These are phyloP conservation scores for Vultur gryphus DNA, from an alignment of 2,797 vertebrate species.

Conservation along the genomic window DNA sequence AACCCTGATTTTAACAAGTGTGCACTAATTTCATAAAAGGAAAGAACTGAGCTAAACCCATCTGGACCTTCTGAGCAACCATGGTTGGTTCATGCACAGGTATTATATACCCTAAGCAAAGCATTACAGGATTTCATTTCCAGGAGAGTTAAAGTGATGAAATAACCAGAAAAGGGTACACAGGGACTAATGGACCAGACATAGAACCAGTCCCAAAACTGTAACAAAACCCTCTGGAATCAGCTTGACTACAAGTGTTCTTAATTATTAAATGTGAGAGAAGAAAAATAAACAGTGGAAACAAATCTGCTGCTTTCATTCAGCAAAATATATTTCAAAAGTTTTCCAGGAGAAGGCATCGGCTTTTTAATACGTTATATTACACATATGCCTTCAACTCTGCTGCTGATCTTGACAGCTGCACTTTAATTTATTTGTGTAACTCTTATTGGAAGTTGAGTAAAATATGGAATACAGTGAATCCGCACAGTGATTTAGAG, in stretches of 20 bases:
- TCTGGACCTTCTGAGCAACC: neutral
- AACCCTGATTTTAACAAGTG: neutral
- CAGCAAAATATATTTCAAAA: neutral
- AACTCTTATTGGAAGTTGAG: conserved; percentile 45
- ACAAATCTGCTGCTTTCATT: conserved; percentile 21
- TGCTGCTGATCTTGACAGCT: conserved; percentile 63
- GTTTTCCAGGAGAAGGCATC: neutral
- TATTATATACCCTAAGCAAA: neutral
- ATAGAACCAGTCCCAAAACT: neutral
- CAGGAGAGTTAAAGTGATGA: neutral
- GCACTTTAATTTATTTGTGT: conserved; percentile 55
- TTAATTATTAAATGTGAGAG: neutral
- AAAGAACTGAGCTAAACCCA: neutral
- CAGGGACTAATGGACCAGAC: neutral
- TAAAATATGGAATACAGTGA: conserved; percentile 27
- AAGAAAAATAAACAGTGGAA: neutral
- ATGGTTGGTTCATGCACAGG: neutral
- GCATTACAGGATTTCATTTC: neutral
- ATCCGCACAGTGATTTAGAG: conserved; percentile 40
- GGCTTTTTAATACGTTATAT: neutral
- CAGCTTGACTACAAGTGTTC: neutral
- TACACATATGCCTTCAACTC: conserved; percentile 22
- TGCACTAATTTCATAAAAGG: neutral
- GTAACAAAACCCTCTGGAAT: neutral
- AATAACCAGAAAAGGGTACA: neutral